These are phyloP conservation scores for Araneus ventricosus DNA, from an alignment of 1,140 invertebrate species.

Conservation along the genomic window DNA sequence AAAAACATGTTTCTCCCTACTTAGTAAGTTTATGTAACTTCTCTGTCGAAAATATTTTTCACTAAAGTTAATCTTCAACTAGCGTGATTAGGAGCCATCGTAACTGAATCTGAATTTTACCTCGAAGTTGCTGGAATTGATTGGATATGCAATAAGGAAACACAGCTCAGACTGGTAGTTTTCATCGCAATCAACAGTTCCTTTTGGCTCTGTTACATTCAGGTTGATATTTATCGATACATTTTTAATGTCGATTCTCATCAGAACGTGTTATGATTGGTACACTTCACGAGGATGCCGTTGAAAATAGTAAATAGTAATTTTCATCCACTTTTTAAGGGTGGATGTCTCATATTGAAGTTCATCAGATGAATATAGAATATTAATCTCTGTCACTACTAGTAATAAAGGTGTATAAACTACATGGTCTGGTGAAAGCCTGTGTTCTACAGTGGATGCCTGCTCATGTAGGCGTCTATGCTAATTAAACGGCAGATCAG, in stretches of 20 bases:
- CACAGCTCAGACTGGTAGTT: background rate
- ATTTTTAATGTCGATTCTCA: background rate
- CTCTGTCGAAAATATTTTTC: background rate
- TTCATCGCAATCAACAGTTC: background rate
- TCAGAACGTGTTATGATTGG: too few relatives aligned
- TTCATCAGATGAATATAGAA: too few relatives aligned
- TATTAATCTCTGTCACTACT: too few relatives aligned
- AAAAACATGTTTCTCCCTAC: background rate
- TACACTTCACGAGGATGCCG: too few relatives aligned
- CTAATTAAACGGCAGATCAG: too few relatives aligned
- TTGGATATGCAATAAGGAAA: background rate
- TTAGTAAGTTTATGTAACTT: background rate
- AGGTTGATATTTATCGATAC: background rate
- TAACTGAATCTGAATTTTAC: background rate
- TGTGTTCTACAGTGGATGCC: too few relatives aligned
- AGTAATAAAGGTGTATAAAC: too few relatives aligned
- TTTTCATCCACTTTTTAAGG: too few relatives aligned
- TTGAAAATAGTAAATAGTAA: too few relatives aligned
- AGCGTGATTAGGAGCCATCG: conserved; percentile 1
- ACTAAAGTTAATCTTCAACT: background rate
- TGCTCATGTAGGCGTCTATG: too few relatives aligned
- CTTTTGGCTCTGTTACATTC: background rate
- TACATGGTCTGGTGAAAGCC: too few relatives aligned
- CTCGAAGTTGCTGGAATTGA: background rate
- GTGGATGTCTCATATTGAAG: too few relatives aligned